phyloP scores from a whole-genome alignment of 2,888 invertebrate genomes.

The Drosophila cyrtoloma region DNA sequence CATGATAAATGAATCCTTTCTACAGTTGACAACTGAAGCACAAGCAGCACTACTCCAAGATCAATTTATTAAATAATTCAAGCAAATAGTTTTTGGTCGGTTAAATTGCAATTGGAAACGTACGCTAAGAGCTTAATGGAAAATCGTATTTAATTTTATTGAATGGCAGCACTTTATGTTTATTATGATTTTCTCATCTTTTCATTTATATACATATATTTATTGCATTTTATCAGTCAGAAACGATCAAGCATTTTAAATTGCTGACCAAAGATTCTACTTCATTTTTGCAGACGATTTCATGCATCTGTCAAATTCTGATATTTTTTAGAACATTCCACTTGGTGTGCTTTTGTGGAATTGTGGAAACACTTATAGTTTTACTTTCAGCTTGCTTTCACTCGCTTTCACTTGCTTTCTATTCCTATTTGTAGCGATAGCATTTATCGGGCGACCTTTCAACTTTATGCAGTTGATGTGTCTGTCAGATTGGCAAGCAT shows the following conservation, averaged over 20 bases:
- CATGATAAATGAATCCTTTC: constrained; percentile 54
- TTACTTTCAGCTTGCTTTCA: neutral
- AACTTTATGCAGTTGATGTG: constrained; percentile 25
- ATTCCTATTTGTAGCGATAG: constrained; percentile 16
- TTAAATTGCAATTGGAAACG: constrained; percentile 12
- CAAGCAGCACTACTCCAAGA: neutral
- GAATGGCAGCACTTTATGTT: neutral
- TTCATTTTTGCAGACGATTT: neutral
- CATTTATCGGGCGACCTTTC: constrained; percentile 15
- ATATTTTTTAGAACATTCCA: neutral
- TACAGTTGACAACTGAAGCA: constrained; percentile 41
- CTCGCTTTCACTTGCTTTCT: constrained; percentile 4
- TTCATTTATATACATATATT: neutral
- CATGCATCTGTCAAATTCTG: neutral
- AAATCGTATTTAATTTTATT: neutral
- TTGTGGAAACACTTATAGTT: neutral
- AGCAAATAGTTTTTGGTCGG: constrained; percentile 29
- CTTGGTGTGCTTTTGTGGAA: constrained; percentile 5
- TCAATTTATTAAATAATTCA: constrained; percentile 25
- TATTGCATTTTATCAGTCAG: neutral
- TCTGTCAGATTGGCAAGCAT: constrained; percentile 46
- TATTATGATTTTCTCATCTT: neutral
- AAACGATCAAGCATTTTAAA: neutral
- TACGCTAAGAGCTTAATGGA: neutral
- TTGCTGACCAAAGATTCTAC: neutral